phyloP scores from a whole-genome alignment of 2,888 invertebrate species.

The Timema podura region DNA sequence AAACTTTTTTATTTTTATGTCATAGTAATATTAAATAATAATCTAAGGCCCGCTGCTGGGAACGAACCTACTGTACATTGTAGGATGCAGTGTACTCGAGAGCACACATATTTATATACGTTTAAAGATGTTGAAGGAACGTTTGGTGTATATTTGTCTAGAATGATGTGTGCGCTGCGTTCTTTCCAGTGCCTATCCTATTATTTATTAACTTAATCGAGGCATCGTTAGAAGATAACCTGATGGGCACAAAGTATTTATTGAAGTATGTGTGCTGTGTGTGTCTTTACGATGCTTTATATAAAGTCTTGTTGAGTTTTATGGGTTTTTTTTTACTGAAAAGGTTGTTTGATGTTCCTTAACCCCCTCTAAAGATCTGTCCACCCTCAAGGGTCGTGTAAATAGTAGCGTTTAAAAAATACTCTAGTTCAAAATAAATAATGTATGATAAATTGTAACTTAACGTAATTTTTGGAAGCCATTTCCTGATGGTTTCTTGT shows the following conservation, averaged over 20 bases:
- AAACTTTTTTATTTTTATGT: conserved; percentile 43
- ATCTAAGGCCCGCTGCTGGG: conserved; percentile 25
- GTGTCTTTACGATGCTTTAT: conserved; percentile 20
- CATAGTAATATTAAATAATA: conserved; percentile 19
- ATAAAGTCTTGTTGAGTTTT: conserved; percentile 20
- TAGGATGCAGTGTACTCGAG: conserved; percentile 22
- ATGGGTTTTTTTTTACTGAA: conserved; percentile 24
- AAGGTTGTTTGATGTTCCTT: conserved; percentile 33
- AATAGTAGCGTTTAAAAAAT: conserved; percentile 32
- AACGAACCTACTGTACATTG: conserved; percentile 28
- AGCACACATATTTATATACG: conserved; percentile 24
- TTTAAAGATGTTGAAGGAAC: conserved; percentile 19
- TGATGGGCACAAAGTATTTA: conserved; percentile 20
- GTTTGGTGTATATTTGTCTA: conserved; percentile 17
- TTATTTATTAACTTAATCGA: conserved; percentile 26
- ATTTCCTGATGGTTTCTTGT: conserved; percentile 22
- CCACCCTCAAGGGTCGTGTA: conserved; percentile 37
- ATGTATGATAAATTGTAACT: conserved; percentile 34
- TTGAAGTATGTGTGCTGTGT: conserved; percentile 18
- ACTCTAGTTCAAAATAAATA: conserved; percentile 31
- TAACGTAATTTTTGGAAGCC: conserved; percentile 19
- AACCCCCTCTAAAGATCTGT: conserved; percentile 36
- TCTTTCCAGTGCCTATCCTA: conserved; percentile 29
- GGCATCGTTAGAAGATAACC: conserved; percentile 18
- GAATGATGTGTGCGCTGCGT: conserved; percentile 26